Conservation (phyloP, 2,797 vertebrate genomes). For the Hybognathus amarus region DNA sequence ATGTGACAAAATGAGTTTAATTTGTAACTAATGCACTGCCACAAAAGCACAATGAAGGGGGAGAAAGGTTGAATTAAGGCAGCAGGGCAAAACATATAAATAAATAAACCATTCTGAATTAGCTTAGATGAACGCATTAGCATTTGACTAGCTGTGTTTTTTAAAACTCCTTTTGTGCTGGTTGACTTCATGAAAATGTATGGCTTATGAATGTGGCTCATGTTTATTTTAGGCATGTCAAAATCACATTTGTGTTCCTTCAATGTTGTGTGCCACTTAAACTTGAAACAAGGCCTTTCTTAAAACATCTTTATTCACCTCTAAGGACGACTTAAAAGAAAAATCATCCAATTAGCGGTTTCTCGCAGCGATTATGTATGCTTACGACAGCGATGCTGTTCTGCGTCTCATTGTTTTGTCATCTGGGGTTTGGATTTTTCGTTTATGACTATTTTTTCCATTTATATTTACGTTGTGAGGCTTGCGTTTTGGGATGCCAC, state of each 20-base stretch:
- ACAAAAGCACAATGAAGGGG: slow-evolving; percentile 38
- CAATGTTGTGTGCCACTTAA: slow-evolving; percentile 64
- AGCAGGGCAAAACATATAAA: not conserved
- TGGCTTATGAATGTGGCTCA: slow-evolving; percentile 21
- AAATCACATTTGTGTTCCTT: slow-evolving; percentile 66
- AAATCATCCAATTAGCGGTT: slow-evolving; percentile 72
- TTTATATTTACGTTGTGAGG: slow-evolving; percentile 59
- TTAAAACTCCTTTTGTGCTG: slow-evolving; percentile 24
- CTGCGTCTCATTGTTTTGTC: slow-evolving; percentile 60
- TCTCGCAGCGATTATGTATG: slow-evolving; percentile 55
- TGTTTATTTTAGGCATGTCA: slow-evolving; percentile 58
- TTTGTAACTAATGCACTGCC: slow-evolving; percentile 58
- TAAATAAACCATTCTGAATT: slow-evolving; percentile 7
- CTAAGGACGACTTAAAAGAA: slow-evolving; percentile 67
- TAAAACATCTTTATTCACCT: slow-evolving; percentile 63
- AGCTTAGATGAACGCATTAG: slow-evolving; percentile 37
- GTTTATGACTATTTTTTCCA: slow-evolving; percentile 54
- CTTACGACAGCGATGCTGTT: slow-evolving; percentile 48
- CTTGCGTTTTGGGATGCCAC: slow-evolving; percentile 58
- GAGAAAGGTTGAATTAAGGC: slow-evolving; percentile 25
- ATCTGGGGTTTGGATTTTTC: slow-evolving; percentile 62
- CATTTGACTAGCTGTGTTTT: slow-evolving; percentile 35
- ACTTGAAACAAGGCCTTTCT: slow-evolving; percentile 69
- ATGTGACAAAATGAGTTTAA: slow-evolving; percentile 57
- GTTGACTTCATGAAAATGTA: slow-evolving; percentile 40